Evolutionary conservation across 2,113 vertebrate species (phyloP), one percentile per base, ranked within the genome.

Genomic region (Petrocephalus zakoni): DNA sequence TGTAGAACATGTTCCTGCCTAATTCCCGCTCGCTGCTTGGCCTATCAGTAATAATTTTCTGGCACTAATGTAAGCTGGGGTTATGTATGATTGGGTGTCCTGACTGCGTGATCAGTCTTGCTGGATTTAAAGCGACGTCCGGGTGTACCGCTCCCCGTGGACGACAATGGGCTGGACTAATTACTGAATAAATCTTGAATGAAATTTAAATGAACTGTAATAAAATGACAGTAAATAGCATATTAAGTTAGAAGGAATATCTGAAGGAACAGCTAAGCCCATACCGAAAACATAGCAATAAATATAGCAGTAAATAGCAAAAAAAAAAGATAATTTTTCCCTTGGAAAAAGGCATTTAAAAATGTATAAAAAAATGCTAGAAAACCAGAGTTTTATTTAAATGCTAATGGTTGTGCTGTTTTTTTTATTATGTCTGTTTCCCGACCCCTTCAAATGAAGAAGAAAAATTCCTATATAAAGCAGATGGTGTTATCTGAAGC

Each of bases 31-130:
- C 37, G 81, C 46, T 49, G 22, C 81, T 47, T 6, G 10, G 42
- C 37, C 81, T 46, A 49, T 83, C 81, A 83, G 81, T 83, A 83
- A 83, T 83, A 83, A 83, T 83, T 47, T 8, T 49, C 81, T 49
- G 81, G 10, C 8, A 21, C 37, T 83, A 83, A 49, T 83, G 46
- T 83, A 83, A 83, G 81, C 21, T 83, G 17, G 81, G 34, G 47
- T 46, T 83, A 49, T 83, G 22, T 46, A 49, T 83, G 81, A 83
- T 83, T 49, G 81, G 81, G 81, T 42, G 46, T n/a, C 22, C 81
- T 83, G 81, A 49, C 81, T 46, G 19, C 9, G 81, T 49, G 42
- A 49, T 83, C 81, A 83, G 37, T 83, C 81, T 83, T 83, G 81
- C 81, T 83, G 9, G 37, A 49, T 83, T 83, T 83, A 83, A 83